Percentiles rank a stretch among this genome's conserved stretches.
Evolutionary conservation across 2,113 vertebrate genomes (phyloP).

Genomic region (Prolemur simus): DNA sequence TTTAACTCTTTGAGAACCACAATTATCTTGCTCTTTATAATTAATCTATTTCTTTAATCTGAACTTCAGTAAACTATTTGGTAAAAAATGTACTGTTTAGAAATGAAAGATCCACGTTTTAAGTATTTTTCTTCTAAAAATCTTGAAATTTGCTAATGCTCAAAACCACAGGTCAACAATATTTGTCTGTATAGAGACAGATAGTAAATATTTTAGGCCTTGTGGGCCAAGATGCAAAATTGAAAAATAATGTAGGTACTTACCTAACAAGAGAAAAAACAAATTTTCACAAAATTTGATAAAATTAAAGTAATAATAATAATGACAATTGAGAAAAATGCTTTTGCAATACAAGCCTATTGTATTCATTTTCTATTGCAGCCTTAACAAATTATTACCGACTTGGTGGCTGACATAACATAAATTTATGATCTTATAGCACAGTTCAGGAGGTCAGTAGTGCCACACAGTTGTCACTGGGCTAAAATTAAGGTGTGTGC

Average conservation of each 20-base stretch:
- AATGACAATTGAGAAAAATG: background rate
- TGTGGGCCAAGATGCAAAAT: background rate
- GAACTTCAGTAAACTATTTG: background rate
- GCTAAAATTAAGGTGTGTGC: background rate
- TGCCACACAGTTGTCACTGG: background rate
- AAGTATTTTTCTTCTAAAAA: constrained; percentile 9
- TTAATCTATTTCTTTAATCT: background rate
- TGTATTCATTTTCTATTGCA: background rate
- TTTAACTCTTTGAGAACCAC: background rate
- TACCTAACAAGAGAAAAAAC: background rate
- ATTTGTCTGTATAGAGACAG: background rate
- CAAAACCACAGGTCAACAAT: background rate
- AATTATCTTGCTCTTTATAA: background rate
- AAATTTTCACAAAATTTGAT: background rate
- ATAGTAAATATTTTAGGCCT: constrained; percentile 22
- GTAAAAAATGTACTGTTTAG: background rate
- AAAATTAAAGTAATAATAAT: background rate
- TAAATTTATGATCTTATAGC: background rate
- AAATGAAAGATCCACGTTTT: background rate
- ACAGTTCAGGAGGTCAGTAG: background rate
- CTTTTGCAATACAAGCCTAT: background rate
- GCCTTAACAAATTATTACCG: background rate
- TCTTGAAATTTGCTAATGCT: background rate
- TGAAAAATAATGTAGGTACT: background rate
- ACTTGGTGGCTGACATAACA: background rate